Evolutionary conservation across 2,888 invertebrate genomes (phyloP), one percentile per base, ranked within the genome.

Genomic region (Phlogophora meticulosa): DNA sequence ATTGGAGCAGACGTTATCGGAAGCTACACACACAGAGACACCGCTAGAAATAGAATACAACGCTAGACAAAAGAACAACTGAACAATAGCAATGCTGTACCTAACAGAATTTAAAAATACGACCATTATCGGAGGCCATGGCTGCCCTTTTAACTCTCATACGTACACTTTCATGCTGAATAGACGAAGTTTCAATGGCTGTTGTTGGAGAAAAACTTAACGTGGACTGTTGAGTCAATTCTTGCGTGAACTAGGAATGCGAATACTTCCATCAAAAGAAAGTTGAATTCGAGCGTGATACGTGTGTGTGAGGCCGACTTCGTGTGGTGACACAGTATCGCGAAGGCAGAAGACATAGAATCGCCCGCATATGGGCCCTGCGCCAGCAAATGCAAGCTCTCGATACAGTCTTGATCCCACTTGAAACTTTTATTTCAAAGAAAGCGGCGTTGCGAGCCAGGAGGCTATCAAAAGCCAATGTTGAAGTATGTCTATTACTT

Each of bases 401-500:
- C 84, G 85, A 87, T 86, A 88, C 85, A 74, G 67, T 45, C 75
- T 86, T 87, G 87, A 88, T 88, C 84, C 84, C 82, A 87, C 86
- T 88, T 80, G 83, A 88, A 92, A 90, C 87, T 90, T 91, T 90
- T 89, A 91, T 91, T 88, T 88, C 87, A 85, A 86, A 87, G 87
- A 84, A 76, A 78, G 61, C 73, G 72, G 71, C 78, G 65, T 82
- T 80, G 81, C 59, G 72, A 83, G 77, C 72, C 72, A 78, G 81
- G 65, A 79, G 72, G 82, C 83, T 84, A 85, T 87, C 80, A 84
- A 85, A 83, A 77, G 64, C 55, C 75, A 81, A 83, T 67, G 64
- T 62, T 72, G 72, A 84, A 85, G 81, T 83, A 81, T 85, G 81
- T 80, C 69, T 83, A 81, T 84, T 76, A 76, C 79, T 76, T 67